Evolutionary conservation across 1,140 invertebrate genomes (phyloP).

Genomic region (Adoxophyes honmai): DNA sequence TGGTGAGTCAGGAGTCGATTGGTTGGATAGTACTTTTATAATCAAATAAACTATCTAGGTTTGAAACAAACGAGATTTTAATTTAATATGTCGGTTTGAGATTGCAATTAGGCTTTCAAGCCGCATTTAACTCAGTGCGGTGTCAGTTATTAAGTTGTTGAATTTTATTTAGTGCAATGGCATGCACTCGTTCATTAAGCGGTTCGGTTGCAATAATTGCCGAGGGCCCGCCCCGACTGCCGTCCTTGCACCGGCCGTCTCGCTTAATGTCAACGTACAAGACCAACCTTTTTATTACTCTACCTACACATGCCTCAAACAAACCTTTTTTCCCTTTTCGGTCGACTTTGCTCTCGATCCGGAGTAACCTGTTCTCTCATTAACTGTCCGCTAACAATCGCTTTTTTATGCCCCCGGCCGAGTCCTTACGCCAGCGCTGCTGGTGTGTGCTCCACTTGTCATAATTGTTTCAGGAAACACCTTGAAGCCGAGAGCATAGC

Average conservation of each 20-base stretch:
- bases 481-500: constrained; percentile 5
- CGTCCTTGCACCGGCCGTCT: constrained; percentile 33
- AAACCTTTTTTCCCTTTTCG: constrained; percentile 27
- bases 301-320: constrained; percentile 26
- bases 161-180: too few relatives aligned
- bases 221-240: neutral
- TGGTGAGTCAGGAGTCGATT: too few relatives aligned
- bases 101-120: too few relatives aligned
- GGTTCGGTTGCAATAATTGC: neutral
- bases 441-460: constrained; percentile 5
- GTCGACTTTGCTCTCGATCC: constrained; percentile 25
- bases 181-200: too few relatives aligned
- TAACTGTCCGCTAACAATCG: constrained; percentile 6
- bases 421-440: constrained; percentile 6
- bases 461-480: constrained; percentile 18
- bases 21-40: too few relatives aligned
- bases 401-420: constrained; percentile 2
- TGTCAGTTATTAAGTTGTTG: too few relatives aligned
- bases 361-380: constrained; percentile 26
- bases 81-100: too few relatives aligned
- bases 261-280: constrained; percentile 39
- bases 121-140: neutral
- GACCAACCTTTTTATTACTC: constrained; percentile 28
- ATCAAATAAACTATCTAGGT: too few relatives aligned
- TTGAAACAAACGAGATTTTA: too few relatives aligned